Conservation (phyloP, 2,888 invertebrate genomes). For the Portevinia maculata region DNA sequence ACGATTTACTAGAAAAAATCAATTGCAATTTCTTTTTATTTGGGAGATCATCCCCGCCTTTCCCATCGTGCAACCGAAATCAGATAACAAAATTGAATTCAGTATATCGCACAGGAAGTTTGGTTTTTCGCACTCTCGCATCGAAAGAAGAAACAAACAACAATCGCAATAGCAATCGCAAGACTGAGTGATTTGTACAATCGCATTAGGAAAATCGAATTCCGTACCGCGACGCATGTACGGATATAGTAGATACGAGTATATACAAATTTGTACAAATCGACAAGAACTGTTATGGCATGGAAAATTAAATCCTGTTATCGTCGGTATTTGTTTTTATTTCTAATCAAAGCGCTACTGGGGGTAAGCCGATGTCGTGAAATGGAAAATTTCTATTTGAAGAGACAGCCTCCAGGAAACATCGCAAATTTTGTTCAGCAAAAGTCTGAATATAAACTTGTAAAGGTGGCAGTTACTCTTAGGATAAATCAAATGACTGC, state of each 20-base stretch:
- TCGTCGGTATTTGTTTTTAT: slow-evolving; percentile 7
- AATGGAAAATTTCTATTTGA: slow-evolving; percentile 10
- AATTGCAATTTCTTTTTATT: slow-evolving; percentile 62
- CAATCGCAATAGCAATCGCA: not conserved
- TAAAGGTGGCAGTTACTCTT: too few relatives aligned
- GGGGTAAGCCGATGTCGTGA: not conserved
- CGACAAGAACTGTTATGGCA: slow-evolving; percentile 40
- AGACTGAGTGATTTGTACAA: slow-evolving; percentile 67
- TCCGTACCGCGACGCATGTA: slow-evolving; percentile 15
- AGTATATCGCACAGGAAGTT: slow-evolving; percentile 28
- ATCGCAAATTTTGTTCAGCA: too few relatives aligned
- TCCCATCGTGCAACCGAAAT: slow-evolving; percentile 25
- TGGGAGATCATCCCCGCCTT: slow-evolving; percentile 3
- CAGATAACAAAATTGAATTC: slow-evolving; percentile 61
- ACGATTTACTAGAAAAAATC: slow-evolving; percentile 40
- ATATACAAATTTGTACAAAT: slow-evolving; percentile 31
- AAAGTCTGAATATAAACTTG: too few relatives aligned
- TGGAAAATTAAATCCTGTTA: slow-evolving; percentile 43
- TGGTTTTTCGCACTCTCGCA: slow-evolving; percentile 37
- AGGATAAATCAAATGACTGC: too few relatives aligned
- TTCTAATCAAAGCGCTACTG: too few relatives aligned
- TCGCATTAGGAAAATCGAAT: slow-evolving; percentile 69
- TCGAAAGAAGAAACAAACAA: slow-evolving; percentile 26
- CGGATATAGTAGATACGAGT: too few relatives aligned
- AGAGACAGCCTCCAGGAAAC: too few relatives aligned